These are phyloP conservation scores for Patiria pectinifera DNA, from an alignment of 53 echinoderm and acorn worm genomes.

Conservation along the genomic window DNA sequence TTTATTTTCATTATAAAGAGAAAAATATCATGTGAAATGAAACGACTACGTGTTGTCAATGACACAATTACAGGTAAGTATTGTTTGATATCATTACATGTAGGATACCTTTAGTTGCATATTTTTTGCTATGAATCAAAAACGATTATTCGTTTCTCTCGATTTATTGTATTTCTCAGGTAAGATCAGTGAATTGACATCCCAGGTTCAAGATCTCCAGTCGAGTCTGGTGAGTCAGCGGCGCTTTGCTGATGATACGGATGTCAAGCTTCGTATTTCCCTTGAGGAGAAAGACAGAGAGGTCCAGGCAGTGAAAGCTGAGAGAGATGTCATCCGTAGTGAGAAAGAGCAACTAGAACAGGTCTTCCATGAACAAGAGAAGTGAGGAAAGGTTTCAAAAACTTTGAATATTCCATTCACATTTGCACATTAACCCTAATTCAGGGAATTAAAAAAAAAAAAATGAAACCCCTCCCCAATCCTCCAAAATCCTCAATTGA, in stretches of 20 bases:
- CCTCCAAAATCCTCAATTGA: too few relatives aligned
- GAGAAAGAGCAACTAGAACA: conserved; percentile 91
- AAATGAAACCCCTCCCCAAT: neutral
- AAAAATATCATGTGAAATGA: too few relatives aligned
- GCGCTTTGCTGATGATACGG: conserved; percentile 52
- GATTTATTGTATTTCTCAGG: conserved; percentile 35
- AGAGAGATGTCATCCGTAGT: conserved; percentile 75
- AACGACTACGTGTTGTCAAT: too few relatives aligned
- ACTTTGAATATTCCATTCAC: too few relatives aligned
- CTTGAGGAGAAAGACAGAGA: conserved; percentile 73
- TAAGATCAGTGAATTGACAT: conserved; percentile 66
- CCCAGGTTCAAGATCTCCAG: conserved; percentile 74
- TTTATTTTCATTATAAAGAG: too few relatives aligned
- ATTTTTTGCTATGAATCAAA: neutral
- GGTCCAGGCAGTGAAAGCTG: conserved; percentile 41
- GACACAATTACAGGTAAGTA: too few relatives aligned
- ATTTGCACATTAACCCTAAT: too few relatives aligned
- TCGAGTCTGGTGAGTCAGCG: conserved; percentile 59
- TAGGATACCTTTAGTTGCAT: too few relatives aligned
- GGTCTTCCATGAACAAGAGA: conserved; percentile 93
- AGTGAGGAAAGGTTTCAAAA: conserved; percentile 45
- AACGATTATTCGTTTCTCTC: neutral
- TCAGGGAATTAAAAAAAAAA: too few relatives aligned
- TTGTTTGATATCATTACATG: too few relatives aligned
- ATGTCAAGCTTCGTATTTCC: conserved; percentile 38